phyloP scores from a whole-genome alignment of 2,113 vertebrate genomes.

The Austrofundulus limnaeus region DNA sequence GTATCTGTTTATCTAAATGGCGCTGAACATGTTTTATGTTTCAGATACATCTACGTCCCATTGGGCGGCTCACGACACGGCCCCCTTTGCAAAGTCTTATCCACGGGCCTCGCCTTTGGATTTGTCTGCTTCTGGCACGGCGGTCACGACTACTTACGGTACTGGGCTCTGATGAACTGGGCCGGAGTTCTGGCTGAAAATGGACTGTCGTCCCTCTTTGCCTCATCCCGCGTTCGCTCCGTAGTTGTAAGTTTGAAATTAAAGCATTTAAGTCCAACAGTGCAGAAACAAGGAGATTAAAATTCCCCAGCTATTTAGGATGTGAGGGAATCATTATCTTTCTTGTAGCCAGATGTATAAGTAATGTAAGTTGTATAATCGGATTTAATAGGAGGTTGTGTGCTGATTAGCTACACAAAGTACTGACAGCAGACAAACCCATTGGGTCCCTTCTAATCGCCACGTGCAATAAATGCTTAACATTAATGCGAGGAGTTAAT shows the following conservation, averaged over 20 bases:
- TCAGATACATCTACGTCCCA: constrained; percentile 94
- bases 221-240: constrained; percentile 69
- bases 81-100: constrained; percentile 78
- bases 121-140: constrained; percentile 97
- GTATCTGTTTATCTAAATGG: background rate
- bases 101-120: constrained; percentile 87
- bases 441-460: constrained; percentile 26
- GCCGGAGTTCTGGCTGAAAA: constrained; percentile 87
- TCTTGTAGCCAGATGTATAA: constrained; percentile 26
- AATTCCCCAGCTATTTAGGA: constrained; percentile 7
- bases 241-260: constrained; percentile 81
- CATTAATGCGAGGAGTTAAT: constrained; percentile 25
- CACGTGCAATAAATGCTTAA: constrained; percentile 15
- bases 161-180: constrained; percentile 94
- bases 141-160: constrained; percentile 88
- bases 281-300: constrained; percentile 4
- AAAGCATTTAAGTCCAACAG: background rate
- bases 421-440: constrained; percentile 20
- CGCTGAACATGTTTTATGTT: background rate
- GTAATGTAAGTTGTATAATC: constrained; percentile 17
- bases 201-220: constrained; percentile 76
- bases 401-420: constrained; percentile 11
- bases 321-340: constrained; percentile 18
- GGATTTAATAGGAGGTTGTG: constrained; percentile 30
- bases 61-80: constrained; percentile 88